phyloP scores from a whole-genome alignment of 2,113 vertebrate genomes.

The Eurypyga helias region DNA sequence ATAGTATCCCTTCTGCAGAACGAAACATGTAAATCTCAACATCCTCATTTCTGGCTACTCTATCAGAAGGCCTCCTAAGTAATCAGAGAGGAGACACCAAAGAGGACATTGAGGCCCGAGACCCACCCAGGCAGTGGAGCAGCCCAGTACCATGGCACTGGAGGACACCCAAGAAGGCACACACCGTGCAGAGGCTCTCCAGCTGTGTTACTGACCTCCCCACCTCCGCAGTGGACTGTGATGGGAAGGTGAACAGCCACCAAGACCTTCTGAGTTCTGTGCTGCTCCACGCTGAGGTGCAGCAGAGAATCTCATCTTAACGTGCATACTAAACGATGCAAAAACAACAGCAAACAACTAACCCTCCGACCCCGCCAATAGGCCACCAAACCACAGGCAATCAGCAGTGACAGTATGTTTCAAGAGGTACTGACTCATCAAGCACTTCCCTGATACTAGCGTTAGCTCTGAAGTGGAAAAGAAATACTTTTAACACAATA shows the following conservation, averaged over 20 bases:
- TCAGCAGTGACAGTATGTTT: neutral
- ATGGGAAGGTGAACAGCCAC: neutral
- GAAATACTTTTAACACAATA: slow-evolving; percentile 13
- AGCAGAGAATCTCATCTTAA: neutral
- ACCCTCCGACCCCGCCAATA: neutral
- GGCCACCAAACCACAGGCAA: neutral
- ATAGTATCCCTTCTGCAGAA: neutral
- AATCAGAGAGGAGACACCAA: neutral
- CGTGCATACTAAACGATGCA: neutral
- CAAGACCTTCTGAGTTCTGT: neutral
- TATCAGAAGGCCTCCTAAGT: neutral
- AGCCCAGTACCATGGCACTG: neutral
- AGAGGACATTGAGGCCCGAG: neutral
- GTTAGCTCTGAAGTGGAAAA: neutral
- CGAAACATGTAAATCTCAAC: neutral
- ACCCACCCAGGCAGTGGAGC: neutral
- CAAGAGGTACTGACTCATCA: neutral
- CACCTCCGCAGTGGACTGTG: neutral
- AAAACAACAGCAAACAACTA: neutral
- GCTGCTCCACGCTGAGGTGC: neutral
- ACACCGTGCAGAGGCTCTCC: neutral
- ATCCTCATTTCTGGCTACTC: neutral
- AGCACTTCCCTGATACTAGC: neutral
- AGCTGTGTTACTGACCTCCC: neutral
- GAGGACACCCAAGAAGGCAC: neutral